phyloP scores from a whole-genome alignment of 2,113 vertebrate genomes.

The Varanus salvator region DNA sequence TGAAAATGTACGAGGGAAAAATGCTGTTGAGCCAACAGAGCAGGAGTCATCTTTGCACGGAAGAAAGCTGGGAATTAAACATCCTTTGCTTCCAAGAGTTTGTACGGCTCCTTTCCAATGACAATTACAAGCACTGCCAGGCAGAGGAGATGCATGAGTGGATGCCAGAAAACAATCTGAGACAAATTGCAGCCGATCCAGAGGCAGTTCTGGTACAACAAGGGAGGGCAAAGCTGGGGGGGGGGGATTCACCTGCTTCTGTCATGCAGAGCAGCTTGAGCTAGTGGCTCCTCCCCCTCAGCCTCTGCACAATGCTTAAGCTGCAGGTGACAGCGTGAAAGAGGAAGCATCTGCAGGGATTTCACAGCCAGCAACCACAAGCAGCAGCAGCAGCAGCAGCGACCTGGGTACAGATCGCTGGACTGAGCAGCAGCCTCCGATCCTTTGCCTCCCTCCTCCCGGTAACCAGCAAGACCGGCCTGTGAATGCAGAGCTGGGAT shows the following conservation, averaged over 20 bases:
- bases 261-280: background rate
- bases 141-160: conserved; percentile 31
- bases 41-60: background rate
- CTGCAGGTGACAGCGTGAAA: background rate
- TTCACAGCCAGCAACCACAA: no score
- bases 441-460: no score
- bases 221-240: background rate
- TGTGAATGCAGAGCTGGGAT: no score
- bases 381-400: no score
- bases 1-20: background rate
- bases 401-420: no score
- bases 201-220: background rate
- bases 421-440: no score
- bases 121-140: conserved; percentile 35
- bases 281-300: no score
- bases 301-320: background rate
- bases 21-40: background rate
- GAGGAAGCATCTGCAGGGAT: no score
- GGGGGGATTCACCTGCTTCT: no score
- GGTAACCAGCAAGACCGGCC: no score
- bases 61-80: background rate
- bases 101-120: conserved; percentile 24
- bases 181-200: conserved; percentile 8
- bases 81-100: conserved; percentile 36
- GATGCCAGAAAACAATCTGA: conserved; percentile 37